Conservation (phyloP, 2,797 vertebrate species). For the Halcyon badia region DNA sequence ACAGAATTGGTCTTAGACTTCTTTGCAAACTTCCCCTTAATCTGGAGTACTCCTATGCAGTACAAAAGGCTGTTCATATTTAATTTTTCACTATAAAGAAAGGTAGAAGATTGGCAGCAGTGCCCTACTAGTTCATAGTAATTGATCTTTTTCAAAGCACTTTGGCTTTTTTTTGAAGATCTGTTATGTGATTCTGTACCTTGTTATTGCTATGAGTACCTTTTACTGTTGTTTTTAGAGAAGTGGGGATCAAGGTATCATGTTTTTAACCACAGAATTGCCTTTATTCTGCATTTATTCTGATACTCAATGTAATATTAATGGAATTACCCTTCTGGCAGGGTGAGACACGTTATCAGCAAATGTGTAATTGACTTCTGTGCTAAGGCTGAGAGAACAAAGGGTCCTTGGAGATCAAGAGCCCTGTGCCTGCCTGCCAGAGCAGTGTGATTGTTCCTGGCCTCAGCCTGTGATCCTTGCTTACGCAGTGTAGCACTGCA, state of each 20-base stretch:
- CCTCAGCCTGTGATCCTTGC: background rate
- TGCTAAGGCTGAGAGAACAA: background rate
- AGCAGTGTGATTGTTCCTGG: background rate
- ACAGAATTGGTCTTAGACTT: background rate
- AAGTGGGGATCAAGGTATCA: background rate
- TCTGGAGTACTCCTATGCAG: background rate
- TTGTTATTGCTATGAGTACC: background rate
- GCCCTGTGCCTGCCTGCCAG: background rate
- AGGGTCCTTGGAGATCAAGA: conserved; percentile 22
- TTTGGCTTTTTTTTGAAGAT: conserved; percentile 5
- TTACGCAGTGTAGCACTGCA: background rate
- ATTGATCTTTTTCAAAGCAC: conserved; percentile 49
- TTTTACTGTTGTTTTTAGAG: conserved; percentile 12
- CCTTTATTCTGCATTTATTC: conserved; percentile 33
- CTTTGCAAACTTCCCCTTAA: background rate
- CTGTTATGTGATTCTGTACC: background rate
- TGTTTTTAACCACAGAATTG: background rate
- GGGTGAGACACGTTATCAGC: background rate
- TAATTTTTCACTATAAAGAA: conserved; percentile 15
- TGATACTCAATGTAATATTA: background rate
- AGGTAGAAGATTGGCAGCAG: conserved; percentile 33
- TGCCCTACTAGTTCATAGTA: background rate
- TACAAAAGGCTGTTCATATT: conserved; percentile 30
- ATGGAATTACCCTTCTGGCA: conserved; percentile 20
- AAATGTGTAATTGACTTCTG: conserved; percentile 35